Conservation (phyloP, 2,113 vertebrate species). For the Cricetomys ansorgei region DNA sequence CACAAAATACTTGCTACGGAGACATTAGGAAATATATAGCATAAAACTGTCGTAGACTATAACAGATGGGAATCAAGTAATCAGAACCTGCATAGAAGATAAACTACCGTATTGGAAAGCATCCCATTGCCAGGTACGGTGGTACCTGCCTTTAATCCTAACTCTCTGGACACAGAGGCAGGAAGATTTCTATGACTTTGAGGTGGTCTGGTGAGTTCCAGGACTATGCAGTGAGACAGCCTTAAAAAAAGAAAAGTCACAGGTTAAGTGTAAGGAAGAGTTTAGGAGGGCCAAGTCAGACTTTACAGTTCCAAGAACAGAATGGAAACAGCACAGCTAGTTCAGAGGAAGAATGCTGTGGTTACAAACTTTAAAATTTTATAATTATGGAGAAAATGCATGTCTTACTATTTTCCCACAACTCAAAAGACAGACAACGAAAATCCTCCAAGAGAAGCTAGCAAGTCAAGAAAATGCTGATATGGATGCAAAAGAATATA, state of each 20-base stretch:
- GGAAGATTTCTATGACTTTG: not conserved
- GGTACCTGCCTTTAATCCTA: not conserved
- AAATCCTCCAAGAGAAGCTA: not conserved
- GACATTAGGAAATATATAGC: not conserved
- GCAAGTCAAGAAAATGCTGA: not conserved
- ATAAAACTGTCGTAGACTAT: not conserved
- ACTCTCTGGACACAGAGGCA: not conserved
- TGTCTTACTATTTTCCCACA: not conserved
- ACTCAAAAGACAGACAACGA: not conserved
- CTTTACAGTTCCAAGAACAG: not conserved
- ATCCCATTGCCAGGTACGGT: too few species aligned
- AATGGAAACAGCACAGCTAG: not conserved
- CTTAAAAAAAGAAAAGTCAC: not conserved
- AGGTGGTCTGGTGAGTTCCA: not conserved
- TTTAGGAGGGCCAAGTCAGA: not conserved
- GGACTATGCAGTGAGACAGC: not conserved
- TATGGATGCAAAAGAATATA: not conserved
- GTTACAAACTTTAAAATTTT: not conserved
- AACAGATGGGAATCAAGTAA: not conserved
- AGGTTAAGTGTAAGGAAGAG: not conserved
- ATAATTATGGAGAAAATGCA: not conserved
- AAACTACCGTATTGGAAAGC: not conserved
- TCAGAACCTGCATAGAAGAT: slow-evolving; percentile 9
- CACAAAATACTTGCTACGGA: not conserved
- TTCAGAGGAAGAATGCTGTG: not conserved